Evolutionary conservation across 2,888 invertebrate species (phyloP).

Genomic region (Charanyca ferruginea): DNA sequence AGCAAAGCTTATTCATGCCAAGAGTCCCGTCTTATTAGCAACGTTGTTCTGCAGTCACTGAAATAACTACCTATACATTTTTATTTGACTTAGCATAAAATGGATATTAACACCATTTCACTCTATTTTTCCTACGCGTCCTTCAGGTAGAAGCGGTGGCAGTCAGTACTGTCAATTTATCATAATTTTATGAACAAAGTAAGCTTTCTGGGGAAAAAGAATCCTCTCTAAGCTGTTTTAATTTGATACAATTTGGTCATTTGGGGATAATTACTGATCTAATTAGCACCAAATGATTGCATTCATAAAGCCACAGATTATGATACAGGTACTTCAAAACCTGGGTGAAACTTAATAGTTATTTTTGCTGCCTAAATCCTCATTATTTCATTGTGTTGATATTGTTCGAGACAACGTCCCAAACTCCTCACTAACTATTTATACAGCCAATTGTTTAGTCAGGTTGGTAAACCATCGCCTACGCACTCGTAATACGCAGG

Average conservation of each 20-base stretch:
- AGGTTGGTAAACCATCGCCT: slow-evolving; percentile 63
- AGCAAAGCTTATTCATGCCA: not conserved
- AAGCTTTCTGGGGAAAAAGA: no score
- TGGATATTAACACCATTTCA: slow-evolving; percentile 55
- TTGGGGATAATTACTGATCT: not conserved
- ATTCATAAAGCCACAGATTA: no score
- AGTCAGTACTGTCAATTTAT: no score
- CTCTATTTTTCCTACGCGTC: slow-evolving; percentile 37
- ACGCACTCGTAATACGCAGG: slow-evolving; percentile 64
- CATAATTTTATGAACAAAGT: not conserved
- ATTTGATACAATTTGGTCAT: not conserved
- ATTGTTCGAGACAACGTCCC: slow-evolving; percentile 32
- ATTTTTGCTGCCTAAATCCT: slow-evolving; percentile 4
- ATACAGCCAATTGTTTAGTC: slow-evolving; percentile 63
- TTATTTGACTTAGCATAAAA: slow-evolving; percentile 40
- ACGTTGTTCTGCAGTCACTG: not conserved
- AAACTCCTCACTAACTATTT: slow-evolving; percentile 60
- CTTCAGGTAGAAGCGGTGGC: not conserved
- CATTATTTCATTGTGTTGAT: slow-evolving; percentile 39
- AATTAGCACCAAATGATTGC: no score
- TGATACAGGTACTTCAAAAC: no score
- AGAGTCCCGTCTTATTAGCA: not conserved
- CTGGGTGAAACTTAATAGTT: no score
- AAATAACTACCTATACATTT: slow-evolving; percentile 1
- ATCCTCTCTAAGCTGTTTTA: no score